phyloP scores from a whole-genome alignment of 2,113 vertebrate genomes.

The Prunella fulvescens region DNA sequence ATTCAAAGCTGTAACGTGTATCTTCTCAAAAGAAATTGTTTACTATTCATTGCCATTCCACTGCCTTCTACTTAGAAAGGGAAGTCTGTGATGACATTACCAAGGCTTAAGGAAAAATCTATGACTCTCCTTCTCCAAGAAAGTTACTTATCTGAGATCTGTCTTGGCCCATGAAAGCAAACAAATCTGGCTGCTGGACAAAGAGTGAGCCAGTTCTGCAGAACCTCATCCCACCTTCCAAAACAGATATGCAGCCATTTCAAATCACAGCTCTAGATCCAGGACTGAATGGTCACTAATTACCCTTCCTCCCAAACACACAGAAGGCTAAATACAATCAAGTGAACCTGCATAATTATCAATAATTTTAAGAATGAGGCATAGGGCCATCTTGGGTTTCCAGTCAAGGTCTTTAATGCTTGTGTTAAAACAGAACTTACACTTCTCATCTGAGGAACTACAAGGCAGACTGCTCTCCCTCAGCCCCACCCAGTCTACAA shows the following conservation, averaged over 20 bases:
- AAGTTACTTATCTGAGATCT: background rate
- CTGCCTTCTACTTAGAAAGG: background rate
- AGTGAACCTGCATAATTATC: background rate
- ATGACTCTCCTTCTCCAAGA: background rate
- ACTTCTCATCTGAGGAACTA: background rate
- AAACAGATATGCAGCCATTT: background rate
- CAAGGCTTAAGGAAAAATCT: background rate
- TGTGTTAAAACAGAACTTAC: background rate
- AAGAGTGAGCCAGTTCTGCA: background rate
- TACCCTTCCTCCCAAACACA: background rate
- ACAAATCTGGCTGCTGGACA: background rate
- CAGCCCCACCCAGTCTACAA: background rate
- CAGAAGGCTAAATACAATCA: background rate
- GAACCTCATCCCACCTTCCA: background rate
- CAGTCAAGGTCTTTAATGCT: background rate
- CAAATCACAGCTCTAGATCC: background rate
- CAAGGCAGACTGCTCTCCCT: background rate
- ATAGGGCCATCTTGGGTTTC: background rate
- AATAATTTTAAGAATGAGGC: background rate
- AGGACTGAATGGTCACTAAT: background rate
- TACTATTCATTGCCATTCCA: background rate
- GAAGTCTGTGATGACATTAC: background rate
- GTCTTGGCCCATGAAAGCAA: background rate
- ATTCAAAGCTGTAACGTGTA: background rate
- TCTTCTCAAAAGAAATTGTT: background rate